Evolutionary conservation across 2,113 vertebrate genomes (phyloP), one percentile per base, ranked within the genome.

Genomic region (Herpetotheres cachinnans): DNA sequence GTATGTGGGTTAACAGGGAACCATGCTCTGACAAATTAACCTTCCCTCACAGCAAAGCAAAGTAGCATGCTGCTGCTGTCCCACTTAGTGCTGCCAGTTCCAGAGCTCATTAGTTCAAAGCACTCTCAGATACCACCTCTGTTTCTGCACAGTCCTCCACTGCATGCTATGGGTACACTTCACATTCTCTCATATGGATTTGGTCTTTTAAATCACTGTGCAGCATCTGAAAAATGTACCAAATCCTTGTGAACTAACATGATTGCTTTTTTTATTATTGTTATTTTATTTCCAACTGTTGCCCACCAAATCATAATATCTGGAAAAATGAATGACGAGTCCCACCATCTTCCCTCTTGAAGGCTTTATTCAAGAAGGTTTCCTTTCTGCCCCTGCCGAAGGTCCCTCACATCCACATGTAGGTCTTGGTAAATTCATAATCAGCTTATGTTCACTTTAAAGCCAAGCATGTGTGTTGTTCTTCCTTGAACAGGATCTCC

Each of bases 381-480:
- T 50, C 11, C 1, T 29, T 50, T 11, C 7, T 29, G 16, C 30
- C 4, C 10, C 2, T 0, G 2, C 3, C 18, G 11, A 34, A 7
- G 1, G 2, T 65, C 8, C 7, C 25, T 73, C 22, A 46, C 8
- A 36, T 44, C 10, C 30, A 20, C 10, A 7, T 20, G 19, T 44
- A 49, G 32, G 16, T 63, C 47, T 58, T 52, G 26, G 52, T 38
- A 90, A 69, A 85, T 62, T 77, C 14, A 18, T 70, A 52, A 76
- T 19, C 52, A 58, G 1, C 32, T 88, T 16, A 18, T 6, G 19
- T 71, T 90, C 82, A 54, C 16, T 42, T 65, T 59, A 62, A 71
- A 90, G 42, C 3, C 52, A 34, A 56, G 16, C 11, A 4, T 16
- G 27, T 36, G 16, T 59, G 25, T 82, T 25, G 20, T 30, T 46